Evolutionary conservation across 2,888 invertebrate genomes (phyloP).

Genomic region (Phorcus lineatus): DNA sequence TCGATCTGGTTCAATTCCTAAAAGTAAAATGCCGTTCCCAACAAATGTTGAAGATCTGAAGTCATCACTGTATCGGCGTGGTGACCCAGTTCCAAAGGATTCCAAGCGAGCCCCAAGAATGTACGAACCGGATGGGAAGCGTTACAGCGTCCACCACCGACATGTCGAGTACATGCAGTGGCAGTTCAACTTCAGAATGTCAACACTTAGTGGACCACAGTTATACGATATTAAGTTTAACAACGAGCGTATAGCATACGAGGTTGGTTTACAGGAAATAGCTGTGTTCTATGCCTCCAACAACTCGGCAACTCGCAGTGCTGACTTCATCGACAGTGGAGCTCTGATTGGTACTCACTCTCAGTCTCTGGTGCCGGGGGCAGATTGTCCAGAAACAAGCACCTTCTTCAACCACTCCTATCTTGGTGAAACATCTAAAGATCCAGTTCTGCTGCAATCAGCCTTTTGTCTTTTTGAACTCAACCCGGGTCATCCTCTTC

Average conservation of each 20-base stretch:
- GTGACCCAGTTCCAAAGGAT: slow-evolving; percentile 41
- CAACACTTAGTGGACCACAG: slow-evolving; percentile 58
- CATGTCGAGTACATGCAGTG: slow-evolving; percentile 65
- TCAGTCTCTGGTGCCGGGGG: slow-evolving; percentile 60
- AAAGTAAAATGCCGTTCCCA: slow-evolving; percentile 20
- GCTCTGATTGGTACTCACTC: slow-evolving; percentile 51
- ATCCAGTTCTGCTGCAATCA: slow-evolving; percentile 35
- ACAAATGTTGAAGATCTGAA: slow-evolving; percentile 19
- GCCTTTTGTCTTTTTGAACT: slow-evolving; percentile 68
- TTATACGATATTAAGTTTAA: slow-evolving; percentile 60
- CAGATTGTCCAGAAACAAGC: slow-evolving; percentile 67
- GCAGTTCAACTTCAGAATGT: slow-evolving; percentile 66
- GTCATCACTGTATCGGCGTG: slow-evolving; percentile 40
- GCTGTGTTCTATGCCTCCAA: slow-evolving; percentile 62
- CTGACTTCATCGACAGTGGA: slow-evolving; percentile 57
- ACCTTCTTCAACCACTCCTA: slow-evolving; percentile 49
- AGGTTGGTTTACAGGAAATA: slow-evolving; percentile 67
- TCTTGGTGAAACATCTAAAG: slow-evolving; percentile 35
- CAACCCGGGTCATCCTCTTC: slow-evolving; percentile 60
- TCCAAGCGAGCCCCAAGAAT: slow-evolving; percentile 48
- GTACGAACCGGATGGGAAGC: slow-evolving; percentile 64
- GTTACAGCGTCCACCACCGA: slow-evolving; percentile 61
- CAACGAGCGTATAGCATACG: slow-evolving; percentile 66
- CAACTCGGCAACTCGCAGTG: slow-evolving; percentile 48
- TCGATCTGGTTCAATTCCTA: slow-evolving; percentile 30